Percentiles rank a stretch among this genome's conserved stretches.
Conservation (phyloP, 2,888 invertebrate species). For the Zygogramma bicolorata region DNA sequence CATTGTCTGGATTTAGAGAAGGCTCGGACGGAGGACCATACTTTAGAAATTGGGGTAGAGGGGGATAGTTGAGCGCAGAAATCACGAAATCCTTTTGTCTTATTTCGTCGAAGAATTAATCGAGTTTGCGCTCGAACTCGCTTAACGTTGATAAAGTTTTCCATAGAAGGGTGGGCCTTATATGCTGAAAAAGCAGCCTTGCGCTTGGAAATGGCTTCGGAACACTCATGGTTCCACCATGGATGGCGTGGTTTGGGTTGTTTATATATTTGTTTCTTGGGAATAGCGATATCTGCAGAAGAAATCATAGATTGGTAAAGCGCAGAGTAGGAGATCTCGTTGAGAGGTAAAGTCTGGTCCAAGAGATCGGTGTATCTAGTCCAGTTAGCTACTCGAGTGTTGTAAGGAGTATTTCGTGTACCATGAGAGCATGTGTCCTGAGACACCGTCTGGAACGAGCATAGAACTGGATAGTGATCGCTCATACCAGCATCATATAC, state of each 20-base stretch:
- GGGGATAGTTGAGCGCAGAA: not conserved
- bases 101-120: not conserved
- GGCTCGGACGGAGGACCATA: not conserved
- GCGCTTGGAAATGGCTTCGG: not conserved
- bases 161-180: not conserved
- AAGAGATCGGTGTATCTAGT: not conserved
- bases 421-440: not conserved
- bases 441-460: not conserved
- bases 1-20: not conserved
- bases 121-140: not conserved
- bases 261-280: not conserved
- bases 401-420: not conserved
- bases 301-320: not conserved
- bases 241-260: not conserved
- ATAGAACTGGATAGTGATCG: not conserved
- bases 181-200: not conserved
- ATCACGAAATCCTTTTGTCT: not conserved
- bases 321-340: not conserved
- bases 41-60: not conserved
- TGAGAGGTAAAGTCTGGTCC: not conserved
- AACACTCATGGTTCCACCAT: not conserved
- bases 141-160: not conserved
- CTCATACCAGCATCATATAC: not conserved
- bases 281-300: not conserved
- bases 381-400: not conserved